Evolutionary conservation across 2,113 vertebrate genomes (phyloP).

Genomic region (Scophthalmus maximus): DNA sequence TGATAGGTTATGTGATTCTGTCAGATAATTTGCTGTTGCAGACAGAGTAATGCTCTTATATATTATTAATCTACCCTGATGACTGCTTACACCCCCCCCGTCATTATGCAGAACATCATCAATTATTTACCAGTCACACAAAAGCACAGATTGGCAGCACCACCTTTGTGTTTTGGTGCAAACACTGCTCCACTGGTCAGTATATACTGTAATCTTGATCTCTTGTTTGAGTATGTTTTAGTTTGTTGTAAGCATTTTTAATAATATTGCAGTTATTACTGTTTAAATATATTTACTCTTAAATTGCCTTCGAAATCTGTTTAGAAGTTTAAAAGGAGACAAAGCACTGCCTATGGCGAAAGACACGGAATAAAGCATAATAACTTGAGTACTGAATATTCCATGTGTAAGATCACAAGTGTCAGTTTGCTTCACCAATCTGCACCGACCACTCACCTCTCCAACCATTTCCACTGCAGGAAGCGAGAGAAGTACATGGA

Average conservation of each 20-base stretch:
- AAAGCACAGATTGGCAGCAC: slow-evolving; percentile 43
- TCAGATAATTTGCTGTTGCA: slow-evolving; percentile 51
- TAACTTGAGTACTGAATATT: too few relatives aligned
- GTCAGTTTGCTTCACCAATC: slow-evolving; percentile 1
- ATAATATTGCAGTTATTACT: neutral
- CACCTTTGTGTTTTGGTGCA: slow-evolving; percentile 36
- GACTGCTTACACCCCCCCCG: slow-evolving; percentile 52
- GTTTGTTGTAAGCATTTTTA: neutral
- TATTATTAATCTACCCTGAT: slow-evolving; percentile 69
- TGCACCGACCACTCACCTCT: slow-evolving; percentile 84
- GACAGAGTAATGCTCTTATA: slow-evolving; percentile 65
- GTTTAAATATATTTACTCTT: too few relatives aligned
- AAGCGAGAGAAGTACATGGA: slow-evolving; percentile 92
- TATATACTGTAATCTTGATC: neutral
- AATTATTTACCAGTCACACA: slow-evolving; percentile 65
- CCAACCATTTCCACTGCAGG: slow-evolving; percentile 96
- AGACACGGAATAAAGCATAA: too few relatives aligned
- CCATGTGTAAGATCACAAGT: neutral
- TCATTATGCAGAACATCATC: slow-evolving; percentile 63
- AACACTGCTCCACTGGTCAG: neutral
- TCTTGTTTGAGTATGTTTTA: neutral
- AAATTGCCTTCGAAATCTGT: too few relatives aligned
- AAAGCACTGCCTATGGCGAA: too few relatives aligned
- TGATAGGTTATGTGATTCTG: slow-evolving; percentile 38
- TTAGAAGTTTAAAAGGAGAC: too few relatives aligned